These are phyloP conservation scores for Scartelaos histophorus DNA, from an alignment of 2,113 vertebrate genomes.

Conservation along the genomic window DNA sequence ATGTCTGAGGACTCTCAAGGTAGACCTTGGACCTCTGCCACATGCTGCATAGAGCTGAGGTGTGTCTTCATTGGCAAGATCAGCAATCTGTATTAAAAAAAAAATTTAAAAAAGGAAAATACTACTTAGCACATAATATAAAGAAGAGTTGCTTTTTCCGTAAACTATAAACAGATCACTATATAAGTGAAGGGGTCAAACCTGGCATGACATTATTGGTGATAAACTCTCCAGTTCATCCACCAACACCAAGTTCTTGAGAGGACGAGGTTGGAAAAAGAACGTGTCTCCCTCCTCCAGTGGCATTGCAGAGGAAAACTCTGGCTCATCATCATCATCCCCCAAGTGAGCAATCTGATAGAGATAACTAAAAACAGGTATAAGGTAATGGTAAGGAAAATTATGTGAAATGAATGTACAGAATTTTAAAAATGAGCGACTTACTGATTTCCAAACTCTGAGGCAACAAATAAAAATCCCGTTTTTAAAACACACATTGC, in stretches of 20 bases:
- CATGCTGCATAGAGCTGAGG: constrained; percentile 94
- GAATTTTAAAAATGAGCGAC: constrained; percentile 55
- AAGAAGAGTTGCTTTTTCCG: not conserved
- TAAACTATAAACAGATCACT: not conserved
- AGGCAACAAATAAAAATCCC: constrained; percentile 95
- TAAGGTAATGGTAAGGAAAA: not conserved
- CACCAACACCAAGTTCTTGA: constrained; percentile 96
- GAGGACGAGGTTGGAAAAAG: constrained; percentile 95
- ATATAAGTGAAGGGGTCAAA: constrained; percentile 1
- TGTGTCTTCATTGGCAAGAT: constrained; percentile 97
- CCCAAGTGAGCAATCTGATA: constrained; percentile 98
- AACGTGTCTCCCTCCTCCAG: constrained; percentile 97
- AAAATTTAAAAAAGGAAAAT: not conserved
- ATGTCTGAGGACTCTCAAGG: constrained; percentile 92
- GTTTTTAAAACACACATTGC: constrained; percentile 99
- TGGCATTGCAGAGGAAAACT: constrained; percentile 99
- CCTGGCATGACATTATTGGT: constrained; percentile 97
- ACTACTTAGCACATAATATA: no score
- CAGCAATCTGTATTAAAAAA: constrained; percentile 86
- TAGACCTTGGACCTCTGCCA: constrained; percentile 91
- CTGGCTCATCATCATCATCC: constrained; percentile 96
- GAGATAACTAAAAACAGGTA: constrained; percentile 81
- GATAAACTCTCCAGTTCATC: constrained; percentile 96
- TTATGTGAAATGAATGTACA: not conserved
- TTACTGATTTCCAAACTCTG: constrained; percentile 99